phyloP scores from a whole-genome alignment of 1,140 invertebrate genomes.

The Popillia japonica region DNA sequence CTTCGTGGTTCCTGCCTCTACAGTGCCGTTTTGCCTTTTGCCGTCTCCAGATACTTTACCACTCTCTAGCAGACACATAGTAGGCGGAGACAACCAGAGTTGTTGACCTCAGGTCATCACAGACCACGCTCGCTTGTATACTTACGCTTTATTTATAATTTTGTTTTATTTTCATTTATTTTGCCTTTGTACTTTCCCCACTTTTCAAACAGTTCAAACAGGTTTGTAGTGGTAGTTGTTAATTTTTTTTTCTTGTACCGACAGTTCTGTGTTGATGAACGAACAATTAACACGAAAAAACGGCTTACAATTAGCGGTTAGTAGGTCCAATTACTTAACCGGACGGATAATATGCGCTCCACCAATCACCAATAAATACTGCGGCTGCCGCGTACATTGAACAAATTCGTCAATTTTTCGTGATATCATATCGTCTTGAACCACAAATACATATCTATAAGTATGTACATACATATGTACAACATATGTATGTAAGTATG shows the following conservation, averaged over 20 bases:
- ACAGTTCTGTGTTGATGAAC: slow-evolving; percentile 38
- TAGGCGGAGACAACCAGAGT: slow-evolving; percentile 59
- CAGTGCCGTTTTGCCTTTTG: slow-evolving; percentile 26
- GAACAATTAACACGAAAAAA: background rate
- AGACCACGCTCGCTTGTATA: slow-evolving; percentile 47
- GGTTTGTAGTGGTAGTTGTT: slow-evolving; percentile 43
- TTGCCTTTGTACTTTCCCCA: slow-evolving; percentile 45
- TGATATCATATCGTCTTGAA: too few relatives aligned
- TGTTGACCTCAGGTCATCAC: slow-evolving; percentile 60
- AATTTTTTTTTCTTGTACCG: slow-evolving; percentile 38
- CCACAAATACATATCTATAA: too few relatives aligned
- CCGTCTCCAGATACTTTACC: slow-evolving; percentile 8
- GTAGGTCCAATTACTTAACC: background rate
- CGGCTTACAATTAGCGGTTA: background rate
- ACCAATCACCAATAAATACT: too few relatives aligned
- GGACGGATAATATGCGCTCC: too few relatives aligned
- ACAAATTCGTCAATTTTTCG: too few relatives aligned
- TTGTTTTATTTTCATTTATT: slow-evolving; percentile 49
- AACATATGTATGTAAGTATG: too few relatives aligned
- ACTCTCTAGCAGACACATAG: slow-evolving; percentile 53
- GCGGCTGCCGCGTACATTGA: too few relatives aligned
- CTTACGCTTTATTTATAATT: slow-evolving; percentile 51
- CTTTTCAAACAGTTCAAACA: slow-evolving; percentile 43
- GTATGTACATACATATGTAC: too few relatives aligned
- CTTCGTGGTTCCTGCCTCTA: slow-evolving; percentile 15